Conservation (phyloP, 2,113 vertebrate species). For the Xyliphius kryptos region DNA sequence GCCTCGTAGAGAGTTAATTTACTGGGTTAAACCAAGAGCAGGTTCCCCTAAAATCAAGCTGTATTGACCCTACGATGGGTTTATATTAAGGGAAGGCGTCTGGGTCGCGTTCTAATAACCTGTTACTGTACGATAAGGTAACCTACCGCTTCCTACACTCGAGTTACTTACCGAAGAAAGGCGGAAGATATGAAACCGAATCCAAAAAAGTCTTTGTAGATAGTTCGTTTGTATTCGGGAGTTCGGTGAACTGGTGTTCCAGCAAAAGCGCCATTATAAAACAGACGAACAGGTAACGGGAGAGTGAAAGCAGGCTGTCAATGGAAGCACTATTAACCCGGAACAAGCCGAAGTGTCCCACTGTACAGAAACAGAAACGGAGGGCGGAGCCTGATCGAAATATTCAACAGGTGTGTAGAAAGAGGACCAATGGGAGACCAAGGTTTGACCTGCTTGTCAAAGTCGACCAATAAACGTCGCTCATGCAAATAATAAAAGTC, state of each 20-base stretch:
- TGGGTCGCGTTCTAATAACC: background rate
- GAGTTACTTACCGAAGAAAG: constrained; percentile 83
- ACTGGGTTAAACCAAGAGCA: too few species aligned
- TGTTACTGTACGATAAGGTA: background rate
- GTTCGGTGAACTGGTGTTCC: constrained; percentile 74
- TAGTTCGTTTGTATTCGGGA: constrained; percentile 75
- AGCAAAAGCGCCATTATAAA: constrained; percentile 73
- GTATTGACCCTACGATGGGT: too few species aligned
- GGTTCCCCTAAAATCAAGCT: background rate
- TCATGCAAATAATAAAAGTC: background rate
- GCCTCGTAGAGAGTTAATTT: too few species aligned
- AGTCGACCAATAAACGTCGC: background rate
- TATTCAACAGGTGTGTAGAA: constrained; percentile 27
- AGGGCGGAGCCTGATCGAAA: constrained; percentile 4
- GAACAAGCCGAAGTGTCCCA: constrained; percentile 24
- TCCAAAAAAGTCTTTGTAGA: constrained; percentile 78
- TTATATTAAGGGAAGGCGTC: background rate
- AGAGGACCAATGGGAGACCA: constrained; percentile 2
- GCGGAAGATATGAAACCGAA: constrained; percentile 73
- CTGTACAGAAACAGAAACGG: background rate
- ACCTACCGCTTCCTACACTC: background rate
- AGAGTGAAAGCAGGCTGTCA: background rate
- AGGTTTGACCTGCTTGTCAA: background rate
- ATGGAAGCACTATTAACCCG: constrained; percentile 24
- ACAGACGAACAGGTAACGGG: background rate